Percentiles rank a stretch among this genome's conserved stretches.
Conservation (phyloP, 2,797 vertebrate genomes). For the Chaetodon trifasciatus region DNA sequence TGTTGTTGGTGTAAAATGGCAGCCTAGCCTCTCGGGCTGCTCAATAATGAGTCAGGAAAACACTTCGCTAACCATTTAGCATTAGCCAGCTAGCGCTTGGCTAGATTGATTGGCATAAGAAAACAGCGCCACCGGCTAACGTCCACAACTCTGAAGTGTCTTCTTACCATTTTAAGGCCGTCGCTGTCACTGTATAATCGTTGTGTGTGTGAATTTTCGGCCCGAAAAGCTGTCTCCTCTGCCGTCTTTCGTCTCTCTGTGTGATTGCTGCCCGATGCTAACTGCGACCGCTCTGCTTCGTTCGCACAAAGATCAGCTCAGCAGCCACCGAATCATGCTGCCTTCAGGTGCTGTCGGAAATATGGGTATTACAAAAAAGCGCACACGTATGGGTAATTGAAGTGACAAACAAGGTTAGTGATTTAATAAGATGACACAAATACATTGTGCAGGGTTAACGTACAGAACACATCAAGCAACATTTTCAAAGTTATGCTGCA, state of each 20-base stretch:
- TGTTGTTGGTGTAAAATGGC: constrained; percentile 83
- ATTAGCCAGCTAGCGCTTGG: constrained; percentile 71
- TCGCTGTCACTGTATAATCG: constrained; percentile 25
- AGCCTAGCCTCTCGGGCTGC: constrained; percentile 73
- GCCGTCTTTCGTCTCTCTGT: constrained; percentile 27
- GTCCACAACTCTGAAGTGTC: not conserved
- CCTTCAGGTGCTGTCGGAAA: constrained; percentile 56
- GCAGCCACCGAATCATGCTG: constrained; percentile 59
- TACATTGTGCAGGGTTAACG: not conserved
- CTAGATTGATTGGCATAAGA: constrained; percentile 11
- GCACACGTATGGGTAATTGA: not conserved
- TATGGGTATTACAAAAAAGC: rapidly evolving
- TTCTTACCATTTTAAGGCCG: constrained; percentile 76
- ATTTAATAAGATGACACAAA: not conserved
- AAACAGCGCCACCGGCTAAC: not conserved
- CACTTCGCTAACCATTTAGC: constrained; percentile 75
- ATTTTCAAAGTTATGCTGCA: not conserved
- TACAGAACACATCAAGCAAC: not conserved
- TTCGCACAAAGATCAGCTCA: constrained; percentile 82
- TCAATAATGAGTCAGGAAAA: constrained; percentile 87
- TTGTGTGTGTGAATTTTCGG: not conserved
- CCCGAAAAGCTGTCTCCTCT: not conserved
- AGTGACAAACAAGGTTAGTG: too few species aligned
- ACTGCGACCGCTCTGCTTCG: constrained; percentile 74
- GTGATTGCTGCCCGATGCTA: constrained; percentile 63